These are phyloP conservation scores for Bostrychus sinensis DNA, from an alignment of 2,113 vertebrate genomes.

Conservation along the genomic window DNA sequence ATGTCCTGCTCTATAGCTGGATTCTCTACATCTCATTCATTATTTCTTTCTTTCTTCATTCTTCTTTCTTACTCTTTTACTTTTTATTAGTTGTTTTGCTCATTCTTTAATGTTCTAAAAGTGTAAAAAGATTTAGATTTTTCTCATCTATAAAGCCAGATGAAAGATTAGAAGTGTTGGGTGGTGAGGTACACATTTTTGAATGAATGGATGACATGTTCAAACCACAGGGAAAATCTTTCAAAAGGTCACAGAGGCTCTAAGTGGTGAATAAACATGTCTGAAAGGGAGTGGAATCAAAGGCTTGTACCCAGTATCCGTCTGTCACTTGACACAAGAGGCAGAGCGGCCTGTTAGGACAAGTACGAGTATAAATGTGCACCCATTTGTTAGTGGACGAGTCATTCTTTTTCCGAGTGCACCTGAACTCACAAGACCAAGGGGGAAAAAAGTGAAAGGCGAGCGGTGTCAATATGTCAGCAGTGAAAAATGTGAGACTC, in stretches of 20 bases:
- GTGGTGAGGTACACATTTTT: neutral
- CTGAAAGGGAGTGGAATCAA: constrained; percentile 44
- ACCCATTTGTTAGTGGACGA: neutral
- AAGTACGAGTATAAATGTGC: constrained; percentile 21
- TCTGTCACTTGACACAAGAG: constrained; percentile 51
- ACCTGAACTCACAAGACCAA: constrained; percentile 14
- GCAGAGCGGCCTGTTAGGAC: constrained; percentile 53
- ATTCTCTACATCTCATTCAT: too few relatives aligned
- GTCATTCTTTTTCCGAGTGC: too few relatives aligned
- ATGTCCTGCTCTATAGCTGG: too few relatives aligned
- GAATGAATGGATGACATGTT: constrained; percentile 24
- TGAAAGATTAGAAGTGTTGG: neutral
- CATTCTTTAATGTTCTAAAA: too few relatives aligned
- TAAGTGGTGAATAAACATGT: constrained; percentile 51
- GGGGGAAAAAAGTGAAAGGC: constrained; percentile 22
- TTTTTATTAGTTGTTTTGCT: too few relatives aligned
- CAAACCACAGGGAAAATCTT: constrained; percentile 34
- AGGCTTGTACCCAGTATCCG: constrained; percentile 50
- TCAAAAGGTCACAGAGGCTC: constrained; percentile 36
- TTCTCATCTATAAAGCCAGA: neutral
- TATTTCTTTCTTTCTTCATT: too few relatives aligned
- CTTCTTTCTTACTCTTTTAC: too few relatives aligned
- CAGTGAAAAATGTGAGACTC: constrained; percentile 48
- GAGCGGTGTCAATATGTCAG: constrained; percentile 34
- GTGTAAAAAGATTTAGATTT: neutral